Base-by-base conservation (phyloP, 2,888 invertebrate species). In the Harmothoe impar region DNA sequence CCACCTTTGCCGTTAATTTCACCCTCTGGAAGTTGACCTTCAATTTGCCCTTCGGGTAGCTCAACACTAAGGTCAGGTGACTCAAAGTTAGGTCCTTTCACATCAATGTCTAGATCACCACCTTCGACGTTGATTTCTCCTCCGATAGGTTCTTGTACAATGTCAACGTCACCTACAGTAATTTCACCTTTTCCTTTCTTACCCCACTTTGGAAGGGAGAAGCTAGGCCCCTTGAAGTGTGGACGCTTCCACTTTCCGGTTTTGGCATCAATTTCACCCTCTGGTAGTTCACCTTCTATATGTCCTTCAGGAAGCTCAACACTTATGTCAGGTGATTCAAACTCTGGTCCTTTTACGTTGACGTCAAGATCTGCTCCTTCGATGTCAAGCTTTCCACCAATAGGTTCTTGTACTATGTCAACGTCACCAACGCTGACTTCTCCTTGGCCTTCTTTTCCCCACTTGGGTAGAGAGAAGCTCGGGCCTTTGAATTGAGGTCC, bases 351-450 rank as follows among this genome's bases (percentile, higher is more conserved):
- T 43, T 84, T 51, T 1, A 84, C 17, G 54, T 86, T 15, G 33
- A 86, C 25, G 54, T 86, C 86, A 54, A 81, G 17, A 23, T 81
- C 81, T 10, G 7, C 81, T 12, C 81, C 81, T 33, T 33, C 35
- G 17, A 81, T 43, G n/a, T n/a, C n/a, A 29, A 29, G 20, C 52
- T 54, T 86, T 12, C 52, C 54, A 15, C 86, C 86, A 25, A 52
- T 52, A 25, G 86, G 86, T 25, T 86, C 86, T 20, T 86, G 54
- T 54, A 86, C 86, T 25, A 86, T 25, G 5, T 86, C 86, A 86
- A 86, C 86, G 56, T 86, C 86, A 29, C 86, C 86, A 86, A 86
- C 54, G n/a, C 54, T 86, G 54, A 86, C 20, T 25, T 86, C 86
- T 86, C 86, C 86, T 54, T 86, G 52, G 20, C 86, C 86, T 7